Percentiles rank a stretch among this genome's conserved stretches.
These are phyloP conservation scores for Helobdella robusta DNA, from an alignment of 2,888 invertebrate species.

Conservation along the genomic window DNA sequence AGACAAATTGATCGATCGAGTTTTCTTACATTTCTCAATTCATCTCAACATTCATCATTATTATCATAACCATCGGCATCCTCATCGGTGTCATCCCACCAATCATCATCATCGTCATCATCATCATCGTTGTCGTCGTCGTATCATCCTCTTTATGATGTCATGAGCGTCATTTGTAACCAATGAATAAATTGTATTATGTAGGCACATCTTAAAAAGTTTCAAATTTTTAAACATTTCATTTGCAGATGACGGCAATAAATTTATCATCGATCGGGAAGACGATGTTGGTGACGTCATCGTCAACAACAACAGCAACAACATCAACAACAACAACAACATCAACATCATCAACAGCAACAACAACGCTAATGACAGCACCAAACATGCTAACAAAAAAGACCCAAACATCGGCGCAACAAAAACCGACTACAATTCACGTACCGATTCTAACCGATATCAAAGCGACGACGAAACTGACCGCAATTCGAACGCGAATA, in stretches of 20 bases:
- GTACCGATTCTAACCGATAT: not conserved
- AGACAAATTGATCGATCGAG: too few species aligned
- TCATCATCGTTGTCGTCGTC: not conserved
- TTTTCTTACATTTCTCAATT: too few species aligned
- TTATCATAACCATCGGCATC: not conserved
- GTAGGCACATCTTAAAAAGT: too few species aligned
- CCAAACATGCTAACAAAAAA: not conserved
- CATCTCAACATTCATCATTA: slow-evolving; percentile 2
- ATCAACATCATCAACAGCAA: slow-evolving; percentile 14
- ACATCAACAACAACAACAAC: not conserved
- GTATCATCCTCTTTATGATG: slow-evolving; percentile 13
- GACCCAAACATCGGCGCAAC: too few species aligned
- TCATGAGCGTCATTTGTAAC: not conserved
- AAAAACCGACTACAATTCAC: too few species aligned
- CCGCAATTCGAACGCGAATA: too few species aligned
- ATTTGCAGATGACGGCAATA: too few species aligned
- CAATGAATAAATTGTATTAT: too few species aligned
- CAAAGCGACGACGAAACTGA: too few species aligned
- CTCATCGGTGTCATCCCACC: not conserved
- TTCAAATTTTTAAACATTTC: too few species aligned
- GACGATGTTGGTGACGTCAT: too few species aligned
- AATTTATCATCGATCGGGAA: too few species aligned
- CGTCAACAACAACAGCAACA: not conserved
- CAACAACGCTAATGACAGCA: not conserved
- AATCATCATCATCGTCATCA: slow-evolving; percentile 18